Percentiles rank a stretch among this genome's conserved stretches.
Conservation (phyloP, 2,888 invertebrate genomes). For the Yponomeuta evonymella region DNA sequence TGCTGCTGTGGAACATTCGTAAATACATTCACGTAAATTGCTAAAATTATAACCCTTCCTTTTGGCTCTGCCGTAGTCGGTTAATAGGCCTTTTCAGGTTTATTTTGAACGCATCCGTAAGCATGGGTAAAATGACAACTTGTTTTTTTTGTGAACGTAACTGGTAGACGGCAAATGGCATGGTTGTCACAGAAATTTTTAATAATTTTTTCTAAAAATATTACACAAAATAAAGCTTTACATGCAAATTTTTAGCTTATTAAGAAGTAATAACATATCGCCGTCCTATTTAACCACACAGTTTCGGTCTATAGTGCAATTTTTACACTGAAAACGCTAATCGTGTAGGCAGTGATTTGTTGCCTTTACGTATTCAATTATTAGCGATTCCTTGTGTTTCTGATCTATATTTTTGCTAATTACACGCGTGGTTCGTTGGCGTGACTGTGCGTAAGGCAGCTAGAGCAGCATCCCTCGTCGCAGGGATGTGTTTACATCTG, state of each 20-base stretch:
- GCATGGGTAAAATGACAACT: constrained; percentile 27
- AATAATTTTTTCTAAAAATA: constrained; percentile 48
- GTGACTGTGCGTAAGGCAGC: constrained; percentile 33
- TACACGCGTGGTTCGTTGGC: constrained; percentile 32
- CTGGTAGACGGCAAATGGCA: constrained; percentile 61
- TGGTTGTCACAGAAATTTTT: constrained; percentile 66
- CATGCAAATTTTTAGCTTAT: constrained; percentile 27
- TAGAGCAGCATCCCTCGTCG: constrained; percentile 39
- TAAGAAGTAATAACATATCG: constrained; percentile 25
- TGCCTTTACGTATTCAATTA: constrained; percentile 52
- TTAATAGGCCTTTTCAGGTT: too few species aligned
- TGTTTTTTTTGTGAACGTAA: constrained; percentile 49
- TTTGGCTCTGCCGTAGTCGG: too few species aligned
- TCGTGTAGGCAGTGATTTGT: constrained; percentile 65
- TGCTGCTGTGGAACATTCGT: too few species aligned
- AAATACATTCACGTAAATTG: too few species aligned
- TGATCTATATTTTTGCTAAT: constrained; percentile 33
- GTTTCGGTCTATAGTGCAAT: constrained; percentile 31
- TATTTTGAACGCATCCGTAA: constrained; percentile 42
- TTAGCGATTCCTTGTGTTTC: constrained; percentile 40
- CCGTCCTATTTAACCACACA: constrained; percentile 42
- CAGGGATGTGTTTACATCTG: constrained; percentile 73
- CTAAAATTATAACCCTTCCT: too few species aligned
- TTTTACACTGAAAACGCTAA: constrained; percentile 38
- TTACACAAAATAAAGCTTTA: constrained; percentile 38